Conservation (phyloP, 2,797 vertebrate species). For the Dipus sagitta region DNA sequence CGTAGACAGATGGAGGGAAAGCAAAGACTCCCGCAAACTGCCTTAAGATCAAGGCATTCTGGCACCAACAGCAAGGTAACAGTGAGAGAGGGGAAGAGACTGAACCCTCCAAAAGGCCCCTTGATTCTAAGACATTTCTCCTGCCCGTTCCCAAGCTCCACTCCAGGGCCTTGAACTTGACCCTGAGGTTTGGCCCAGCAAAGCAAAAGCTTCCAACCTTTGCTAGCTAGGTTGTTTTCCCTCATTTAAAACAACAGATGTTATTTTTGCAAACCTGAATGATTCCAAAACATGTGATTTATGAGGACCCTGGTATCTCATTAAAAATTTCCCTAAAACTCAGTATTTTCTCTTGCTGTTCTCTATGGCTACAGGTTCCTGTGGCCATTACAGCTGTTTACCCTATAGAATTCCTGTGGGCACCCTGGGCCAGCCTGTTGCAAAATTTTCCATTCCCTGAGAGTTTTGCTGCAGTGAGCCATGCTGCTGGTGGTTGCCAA, state of each 20-base stretch:
- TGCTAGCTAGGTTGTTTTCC: background rate
- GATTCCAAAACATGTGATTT: background rate
- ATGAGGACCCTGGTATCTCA: background rate
- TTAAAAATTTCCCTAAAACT: background rate
- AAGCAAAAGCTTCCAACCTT: background rate
- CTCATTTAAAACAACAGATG: slow-evolving; percentile 4
- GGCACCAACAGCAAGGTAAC: background rate
- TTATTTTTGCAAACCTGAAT: background rate
- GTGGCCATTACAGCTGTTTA: background rate
- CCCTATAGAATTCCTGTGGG: background rate
- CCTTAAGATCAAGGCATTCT: background rate
- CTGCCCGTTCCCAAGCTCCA: background rate
- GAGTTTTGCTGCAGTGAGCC: background rate
- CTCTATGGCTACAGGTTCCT: background rate
- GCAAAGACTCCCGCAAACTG: background rate
- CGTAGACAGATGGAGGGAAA: background rate
- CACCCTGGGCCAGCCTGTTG: background rate
- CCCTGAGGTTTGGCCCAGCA: background rate
- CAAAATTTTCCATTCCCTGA: background rate
- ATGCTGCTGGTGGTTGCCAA: background rate
- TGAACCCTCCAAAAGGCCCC: background rate
- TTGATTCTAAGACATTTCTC: background rate
- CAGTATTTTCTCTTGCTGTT: slow-evolving; percentile 18
- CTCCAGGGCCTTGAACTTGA: background rate
- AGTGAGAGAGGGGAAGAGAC: background rate